These are phyloP conservation scores for Drosophila sp. DNA, from an alignment of 1,140 invertebrate species.

Conservation along the genomic window DNA sequence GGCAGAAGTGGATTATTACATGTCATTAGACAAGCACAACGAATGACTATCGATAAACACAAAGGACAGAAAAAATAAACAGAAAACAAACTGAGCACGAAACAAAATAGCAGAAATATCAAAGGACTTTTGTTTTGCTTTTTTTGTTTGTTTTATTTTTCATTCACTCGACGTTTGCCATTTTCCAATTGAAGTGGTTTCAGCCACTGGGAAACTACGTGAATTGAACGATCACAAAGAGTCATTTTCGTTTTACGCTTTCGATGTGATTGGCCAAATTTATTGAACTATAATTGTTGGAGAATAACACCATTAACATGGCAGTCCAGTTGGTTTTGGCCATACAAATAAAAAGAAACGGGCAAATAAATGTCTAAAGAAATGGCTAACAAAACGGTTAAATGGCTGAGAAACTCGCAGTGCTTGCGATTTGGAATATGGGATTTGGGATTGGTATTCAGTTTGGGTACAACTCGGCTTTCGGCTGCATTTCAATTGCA, in stretches of 20 bases:
- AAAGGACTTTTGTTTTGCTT: conserved; percentile 1
- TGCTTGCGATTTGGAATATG: background rate
- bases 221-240: conserved; percentile 40
- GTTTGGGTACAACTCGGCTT: background rate
- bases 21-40: conserved; percentile 16
- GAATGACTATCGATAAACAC: background rate
- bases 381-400: conserved; percentile 43
- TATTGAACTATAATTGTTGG: conserved; percentile 47
- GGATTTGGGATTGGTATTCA: background rate
- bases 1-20: background rate
- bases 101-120: conserved; percentile 10
- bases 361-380: conserved; percentile 37
- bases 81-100: background rate
- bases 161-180: background rate
- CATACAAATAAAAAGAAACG: conserved; percentile 52
- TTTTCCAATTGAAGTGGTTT: conserved; percentile 6
- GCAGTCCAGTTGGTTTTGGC: conserved; percentile 18
- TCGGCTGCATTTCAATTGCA: conserved; percentile 47
- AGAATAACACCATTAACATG: conserved; percentile 6
- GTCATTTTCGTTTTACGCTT: conserved; percentile 22
- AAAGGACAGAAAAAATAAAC: background rate
- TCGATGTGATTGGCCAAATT: conserved; percentile 45
- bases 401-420: conserved; percentile 28
- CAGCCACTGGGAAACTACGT: conserved; percentile 2
- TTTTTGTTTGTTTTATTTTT: background rate